phyloP scores from a whole-genome alignment of 2,797 vertebrate genomes.

The Siniperca obscura region DNA sequence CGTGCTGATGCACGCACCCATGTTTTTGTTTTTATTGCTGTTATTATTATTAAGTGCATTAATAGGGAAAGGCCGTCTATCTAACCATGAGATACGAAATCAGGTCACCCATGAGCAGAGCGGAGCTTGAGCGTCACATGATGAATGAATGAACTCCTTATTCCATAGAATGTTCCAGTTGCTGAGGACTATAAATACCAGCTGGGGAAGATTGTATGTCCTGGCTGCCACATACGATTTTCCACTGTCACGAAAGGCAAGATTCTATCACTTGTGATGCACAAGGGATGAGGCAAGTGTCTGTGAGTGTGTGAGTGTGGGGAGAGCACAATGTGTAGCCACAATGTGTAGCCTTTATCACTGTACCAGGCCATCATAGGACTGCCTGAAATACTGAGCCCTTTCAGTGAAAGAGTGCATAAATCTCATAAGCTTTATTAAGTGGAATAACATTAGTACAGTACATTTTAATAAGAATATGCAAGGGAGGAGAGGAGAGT shows the following conservation, averaged over 20 bases:
- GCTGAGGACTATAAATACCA: conserved; percentile 80
- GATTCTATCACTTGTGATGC: conserved; percentile 75
- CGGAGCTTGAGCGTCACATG: conserved; percentile 70
- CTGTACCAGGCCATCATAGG: conserved; percentile 25
- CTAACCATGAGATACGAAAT: conserved; percentile 61
- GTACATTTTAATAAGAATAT: conserved; percentile 35
- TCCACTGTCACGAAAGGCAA: conserved; percentile 74
- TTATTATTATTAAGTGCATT: conserved; percentile 12
- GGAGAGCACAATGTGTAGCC: neutral
- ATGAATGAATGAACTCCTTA: conserved; percentile 82
- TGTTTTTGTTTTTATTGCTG: conserved; percentile 46
- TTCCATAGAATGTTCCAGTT: conserved; percentile 79
- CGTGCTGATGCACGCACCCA: neutral
- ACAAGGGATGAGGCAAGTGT: conserved; percentile 45
- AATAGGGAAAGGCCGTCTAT: conserved; percentile 54
- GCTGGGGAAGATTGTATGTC: conserved; percentile 75
- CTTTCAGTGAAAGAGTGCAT: conserved; percentile 32
- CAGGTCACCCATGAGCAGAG: conserved; percentile 68
- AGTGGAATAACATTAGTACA: conserved; percentile 53
- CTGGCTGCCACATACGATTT: conserved; percentile 75
- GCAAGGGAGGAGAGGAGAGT: conserved; percentile 47
- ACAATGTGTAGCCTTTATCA: conserved; percentile 43
- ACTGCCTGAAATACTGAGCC: conserved; percentile 32
- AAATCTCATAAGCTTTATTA: conserved; percentile 55
- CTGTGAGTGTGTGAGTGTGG: conserved; percentile 22